Evolutionary conservation across 30 jellyfish, hydroid and myxozoan species (phyloP).

Genomic region (Aurelia aurita): DNA sequence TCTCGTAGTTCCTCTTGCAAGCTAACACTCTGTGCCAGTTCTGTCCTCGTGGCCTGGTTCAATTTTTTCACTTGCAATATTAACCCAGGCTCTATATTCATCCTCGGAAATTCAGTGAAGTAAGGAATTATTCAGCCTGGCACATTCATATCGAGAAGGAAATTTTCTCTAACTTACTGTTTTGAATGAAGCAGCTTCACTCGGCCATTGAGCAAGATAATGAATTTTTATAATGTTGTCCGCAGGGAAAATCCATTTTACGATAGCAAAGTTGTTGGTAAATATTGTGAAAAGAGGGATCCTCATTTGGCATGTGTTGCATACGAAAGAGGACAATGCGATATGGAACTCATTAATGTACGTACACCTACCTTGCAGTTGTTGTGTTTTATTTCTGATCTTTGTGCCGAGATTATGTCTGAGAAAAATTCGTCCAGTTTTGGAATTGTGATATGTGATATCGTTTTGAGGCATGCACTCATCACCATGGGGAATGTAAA

Average conservation of each 20-base stretch:
- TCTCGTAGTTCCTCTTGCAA: constrained; percentile 13
- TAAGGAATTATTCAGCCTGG: too few relatives aligned
- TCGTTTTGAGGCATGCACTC: too few relatives aligned
- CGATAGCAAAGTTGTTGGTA: constrained; percentile 99
- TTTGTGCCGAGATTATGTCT: not conserved
- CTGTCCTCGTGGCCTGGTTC: constrained; percentile 34
- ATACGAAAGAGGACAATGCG: constrained; percentile 99
- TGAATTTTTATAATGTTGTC: too few relatives aligned
- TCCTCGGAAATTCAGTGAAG: too few relatives aligned
- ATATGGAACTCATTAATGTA: constrained; percentile 88
- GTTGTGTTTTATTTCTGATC: not conserved
- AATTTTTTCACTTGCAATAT: constrained; percentile 65
- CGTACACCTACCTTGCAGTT: not conserved
- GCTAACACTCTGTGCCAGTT: constrained; percentile 72
- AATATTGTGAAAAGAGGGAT: constrained; percentile 99
- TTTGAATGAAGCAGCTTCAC: not conserved
- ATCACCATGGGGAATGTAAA: too few relatives aligned
- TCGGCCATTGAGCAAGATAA: not conserved
- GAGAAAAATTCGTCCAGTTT: not conserved
- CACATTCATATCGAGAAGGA: too few relatives aligned
- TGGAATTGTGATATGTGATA: too few relatives aligned
- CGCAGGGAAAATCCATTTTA: constrained; percentile 95
- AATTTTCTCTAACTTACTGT: too few relatives aligned
- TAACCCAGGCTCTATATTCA: not conserved
- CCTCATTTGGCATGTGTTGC: constrained; percentile 99